Evolutionary conservation across 37 sponge, comb jelly and placozoan species (phyloP).

Genomic region (Agelas oroides): DNA sequence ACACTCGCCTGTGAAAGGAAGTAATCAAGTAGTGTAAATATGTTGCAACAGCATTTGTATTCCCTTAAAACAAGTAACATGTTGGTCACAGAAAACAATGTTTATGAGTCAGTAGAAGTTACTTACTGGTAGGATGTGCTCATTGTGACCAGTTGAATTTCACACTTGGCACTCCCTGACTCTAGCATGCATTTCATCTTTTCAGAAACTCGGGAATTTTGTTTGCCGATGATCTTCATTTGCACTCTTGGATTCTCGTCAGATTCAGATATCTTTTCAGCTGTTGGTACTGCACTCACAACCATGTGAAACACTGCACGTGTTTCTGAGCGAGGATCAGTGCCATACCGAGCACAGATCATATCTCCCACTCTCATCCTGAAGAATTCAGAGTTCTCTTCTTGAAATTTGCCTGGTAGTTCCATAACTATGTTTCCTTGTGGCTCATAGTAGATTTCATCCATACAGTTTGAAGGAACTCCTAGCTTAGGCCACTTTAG

Average conservation of each 20-base stretch:
- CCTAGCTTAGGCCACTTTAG: constrained; percentile 67
- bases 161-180: constrained; percentile 25
- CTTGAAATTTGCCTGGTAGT: constrained; percentile 22
- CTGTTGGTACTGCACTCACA: too few relatives aligned
- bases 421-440: constrained; percentile 2
- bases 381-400: constrained; percentile 30
- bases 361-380: constrained; percentile 60
- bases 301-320: constrained; percentile 78
- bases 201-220: constrained; percentile 50
- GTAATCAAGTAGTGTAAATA: background rate
- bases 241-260: too few relatives aligned
- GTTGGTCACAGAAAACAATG: background rate
- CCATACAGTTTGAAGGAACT: constrained; percentile 21
- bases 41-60: too few relatives aligned
- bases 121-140: constrained; percentile 46
- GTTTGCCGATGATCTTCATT: constrained; percentile 45
- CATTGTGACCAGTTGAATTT: constrained; percentile 62
- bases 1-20: constrained; percentile 37
- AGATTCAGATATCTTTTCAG: too few relatives aligned
- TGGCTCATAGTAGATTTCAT: constrained; percentile 28
- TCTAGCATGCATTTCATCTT: constrained; percentile 23
- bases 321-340: background rate
- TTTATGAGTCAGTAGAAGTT: background rate
- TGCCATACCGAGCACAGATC: constrained; percentile 70
- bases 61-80: too few relatives aligned